A percentile compares a stretch with the other conserved stretches of the same genome.
These are phyloP conservation scores for Agrilus cyanescens DNA, from an alignment of 2,888 invertebrate species.

Conservation along the genomic window DNA sequence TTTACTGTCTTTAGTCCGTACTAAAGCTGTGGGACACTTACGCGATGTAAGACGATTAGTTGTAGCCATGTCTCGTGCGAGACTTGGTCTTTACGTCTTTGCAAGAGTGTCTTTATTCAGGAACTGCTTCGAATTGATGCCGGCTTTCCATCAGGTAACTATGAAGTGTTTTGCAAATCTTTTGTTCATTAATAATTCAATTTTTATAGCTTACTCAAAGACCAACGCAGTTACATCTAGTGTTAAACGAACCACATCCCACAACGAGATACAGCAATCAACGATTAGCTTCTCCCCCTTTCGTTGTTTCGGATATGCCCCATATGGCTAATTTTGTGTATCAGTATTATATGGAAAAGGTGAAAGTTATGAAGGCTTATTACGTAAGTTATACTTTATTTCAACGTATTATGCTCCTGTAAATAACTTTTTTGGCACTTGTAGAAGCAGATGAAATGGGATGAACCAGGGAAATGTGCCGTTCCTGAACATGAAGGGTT, in stretches of 20 bases:
- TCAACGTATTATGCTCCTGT: background rate
- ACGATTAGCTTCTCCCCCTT: slow-evolving; percentile 37
- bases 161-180: background rate
- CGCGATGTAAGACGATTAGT: slow-evolving; percentile 92
- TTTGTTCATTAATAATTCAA: slow-evolving; percentile 9
- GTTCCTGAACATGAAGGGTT: slow-evolving; percentile 43
- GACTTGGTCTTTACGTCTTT: slow-evolving; percentile 93
- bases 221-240: slow-evolving; percentile 67
- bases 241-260: slow-evolving; percentile 72
- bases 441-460: slow-evolving; percentile 38
- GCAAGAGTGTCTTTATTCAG: slow-evolving; percentile 85
- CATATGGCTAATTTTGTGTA: slow-evolving; percentile 94
- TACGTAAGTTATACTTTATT: slow-evolving; percentile 19
- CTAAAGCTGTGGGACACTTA: slow-evolving; percentile 94
- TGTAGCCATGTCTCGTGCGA: slow-evolving; percentile 95
- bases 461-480: slow-evolving; percentile 49
- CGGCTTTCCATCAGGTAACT: slow-evolving; percentile 79
- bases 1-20: slow-evolving; percentile 88
- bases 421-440: slow-evolving; percentile 2
- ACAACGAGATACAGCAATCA: slow-evolving; percentile 45
- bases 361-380: slow-evolving; percentile 48
- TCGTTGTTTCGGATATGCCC: slow-evolving; percentile 74
- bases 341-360: slow-evolving; percentile 74
- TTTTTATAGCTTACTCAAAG: slow-evolving; percentile 60
- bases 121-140: slow-evolving; percentile 94